Base-by-base conservation (phyloP, 92 coral and sea anemone genomes). In the Epizoanthus stellaris region DNA sequence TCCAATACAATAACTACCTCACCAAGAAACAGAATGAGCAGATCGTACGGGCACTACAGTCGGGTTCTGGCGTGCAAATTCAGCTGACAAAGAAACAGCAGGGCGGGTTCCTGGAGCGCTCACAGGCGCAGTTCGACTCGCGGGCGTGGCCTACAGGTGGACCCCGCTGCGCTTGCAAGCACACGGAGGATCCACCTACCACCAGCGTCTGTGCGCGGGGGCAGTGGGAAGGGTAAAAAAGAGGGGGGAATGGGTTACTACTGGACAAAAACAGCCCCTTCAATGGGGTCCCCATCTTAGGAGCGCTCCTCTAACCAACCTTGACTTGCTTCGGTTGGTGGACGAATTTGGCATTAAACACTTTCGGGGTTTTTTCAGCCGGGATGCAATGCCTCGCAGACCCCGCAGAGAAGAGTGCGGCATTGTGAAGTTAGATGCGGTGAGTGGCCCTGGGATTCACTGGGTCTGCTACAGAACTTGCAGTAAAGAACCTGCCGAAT, bases 31-130 rank as follows among this genome's bases (percentile, higher is more conserved):
- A 45, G 52, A 82, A 82, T 10, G 19, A 34, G 67, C 45, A 76
- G 58, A 76, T 76, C 30, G 16, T 76, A 8, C 9, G 59, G 3
- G 81, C 67, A 17, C 81, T 75, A 7, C 81, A 75, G 62, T 11
- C 82, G 62, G 82, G 52, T 76, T 76, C 82, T 53, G 82, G 67
- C 14, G 82, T 76, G 20, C 82, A 5, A 53, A 56, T 76, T 53
- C 38, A 58, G n/a, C 82, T 47, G 1, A 56, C 69, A 7, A 76
- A 0, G 73, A 67, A 67, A 67, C 73, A 67, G 34, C 73, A 67
- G 11, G 73, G 73, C 1, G 38, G 34, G 38, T 67, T 39, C 38
- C 12, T 67, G 20, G 45, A 17, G 62, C 62, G 62, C 62, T 57
- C 14, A 57, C 17, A 1, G 62, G 62, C 62, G 62, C 4, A 2